phyloP scores from a whole-genome alignment of 2,888 invertebrate species.

The Pinctada fucata region DNA sequence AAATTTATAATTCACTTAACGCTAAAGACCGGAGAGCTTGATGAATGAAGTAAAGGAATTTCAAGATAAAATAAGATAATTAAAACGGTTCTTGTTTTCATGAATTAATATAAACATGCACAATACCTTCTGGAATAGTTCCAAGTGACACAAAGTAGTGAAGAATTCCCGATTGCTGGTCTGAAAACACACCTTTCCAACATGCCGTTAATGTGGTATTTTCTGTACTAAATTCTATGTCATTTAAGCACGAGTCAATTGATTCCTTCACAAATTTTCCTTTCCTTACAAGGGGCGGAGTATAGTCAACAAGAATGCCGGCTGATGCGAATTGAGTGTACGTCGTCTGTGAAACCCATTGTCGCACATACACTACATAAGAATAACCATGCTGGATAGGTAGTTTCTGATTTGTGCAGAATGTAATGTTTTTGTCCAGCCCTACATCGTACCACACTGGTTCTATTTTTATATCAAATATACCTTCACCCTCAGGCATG shows the following conservation, averaged over 20 bases:
- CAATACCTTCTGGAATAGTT: constrained; percentile 42
- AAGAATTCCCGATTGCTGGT: constrained; percentile 39
- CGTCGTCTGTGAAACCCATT: constrained; percentile 40
- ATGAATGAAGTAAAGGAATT: no score
- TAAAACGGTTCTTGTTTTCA: no score
- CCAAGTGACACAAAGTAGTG: constrained; percentile 42
- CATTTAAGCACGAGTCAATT: constrained; percentile 23
- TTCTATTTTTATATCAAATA: constrained; percentile 43
- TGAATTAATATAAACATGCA: no score
- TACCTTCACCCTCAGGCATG: constrained; percentile 41
- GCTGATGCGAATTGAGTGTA: constrained; percentile 37
- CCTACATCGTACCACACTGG: constrained; percentile 52
- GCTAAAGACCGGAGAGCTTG: not conserved
- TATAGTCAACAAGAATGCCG: constrained; percentile 43
- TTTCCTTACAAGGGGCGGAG: constrained; percentile 39
- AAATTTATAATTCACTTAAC: not conserved
- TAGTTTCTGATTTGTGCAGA: constrained; percentile 37
- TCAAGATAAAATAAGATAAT: no score
- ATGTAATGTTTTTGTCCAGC: constrained; percentile 12
- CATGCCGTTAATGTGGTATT: constrained; percentile 31
- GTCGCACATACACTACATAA: constrained; percentile 48
- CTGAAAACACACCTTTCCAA: constrained; percentile 44
- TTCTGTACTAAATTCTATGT: constrained; percentile 39
- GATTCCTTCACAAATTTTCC: constrained; percentile 46
- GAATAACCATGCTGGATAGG: constrained; percentile 29